Base-by-base conservation (phyloP, 53 echinoderm and acorn worm species). In the Antedon mediterranea region DNA sequence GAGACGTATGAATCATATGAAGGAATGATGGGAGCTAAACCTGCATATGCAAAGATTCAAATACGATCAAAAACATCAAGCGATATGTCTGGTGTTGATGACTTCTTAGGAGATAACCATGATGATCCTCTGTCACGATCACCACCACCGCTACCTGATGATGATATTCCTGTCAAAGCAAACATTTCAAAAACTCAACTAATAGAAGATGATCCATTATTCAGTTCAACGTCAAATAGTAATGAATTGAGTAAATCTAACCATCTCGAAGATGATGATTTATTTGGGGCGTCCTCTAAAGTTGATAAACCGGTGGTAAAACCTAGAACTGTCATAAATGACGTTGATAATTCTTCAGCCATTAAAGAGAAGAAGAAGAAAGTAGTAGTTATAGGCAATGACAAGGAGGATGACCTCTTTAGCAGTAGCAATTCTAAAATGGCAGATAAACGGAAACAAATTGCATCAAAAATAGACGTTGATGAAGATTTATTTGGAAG, bases 1-100 rank as follows among this genome's bases (percentile, higher is more conserved):
- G 57, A 57, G 23, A 57, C 57, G 2, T 57, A 57, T 57, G 57
- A 57, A 57, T 57, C 57, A 23, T 57, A 57, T 26, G 57, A 57
- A 23, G 57, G 14, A 8, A 23, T 57, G 23, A 57, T 15, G 57
- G 57, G 57, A 13, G 9, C 57, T 2, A 57, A 57, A 57, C 23
- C 57, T 23, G 23, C 57, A 57, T 57, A 57, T 23, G 57, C 57
- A 11, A 57, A 57, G 57, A 23, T 57, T 57, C 14, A 57, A 18
- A 23, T 57, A 57, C 57, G 57, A 3, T 57, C 57, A 30, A 31
- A 34, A 11, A 37, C 73, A 0, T 43, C 87, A 13, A 2, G 43
- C 11, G 90, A 90, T 43, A 80, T 87, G 27, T 90, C 87, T 43
- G 90, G 87, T 0, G 82, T 87, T 71, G 87, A 90, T 44, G 82